Evolutionary conservation across 2,113 vertebrate genomes (phyloP).

Genomic region (Burhinus bistriatus): DNA sequence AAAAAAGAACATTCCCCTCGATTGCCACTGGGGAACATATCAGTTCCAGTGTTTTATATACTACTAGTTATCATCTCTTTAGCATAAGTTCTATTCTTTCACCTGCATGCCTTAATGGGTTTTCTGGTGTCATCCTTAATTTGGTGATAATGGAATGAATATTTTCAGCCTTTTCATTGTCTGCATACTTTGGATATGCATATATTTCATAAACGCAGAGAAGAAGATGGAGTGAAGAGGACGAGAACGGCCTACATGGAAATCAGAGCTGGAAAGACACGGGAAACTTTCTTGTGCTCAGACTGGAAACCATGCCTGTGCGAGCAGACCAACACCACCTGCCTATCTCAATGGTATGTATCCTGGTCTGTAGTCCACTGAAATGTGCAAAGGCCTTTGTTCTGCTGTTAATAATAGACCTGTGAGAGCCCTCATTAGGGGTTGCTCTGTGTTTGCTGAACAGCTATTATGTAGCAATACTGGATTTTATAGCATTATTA

Average conservation of each 20-base stretch:
- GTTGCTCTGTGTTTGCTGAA: not conserved
- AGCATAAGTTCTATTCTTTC: not conserved
- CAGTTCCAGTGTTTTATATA: slow-evolving; percentile 1
- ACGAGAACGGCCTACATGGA: accelerated
- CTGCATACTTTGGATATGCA: not conserved
- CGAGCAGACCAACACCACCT: not conserved
- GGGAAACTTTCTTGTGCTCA: not conserved
- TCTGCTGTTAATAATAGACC: not conserved
- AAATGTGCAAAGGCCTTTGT: not conserved
- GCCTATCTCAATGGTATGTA: no score
- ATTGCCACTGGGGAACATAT: not conserved
- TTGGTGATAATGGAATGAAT: slow-evolving; percentile 16
- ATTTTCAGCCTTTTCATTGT: not conserved
- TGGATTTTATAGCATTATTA: no score
- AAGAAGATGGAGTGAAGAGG: not conserved
- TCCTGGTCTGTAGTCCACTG: no score
- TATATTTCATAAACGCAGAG: not conserved
- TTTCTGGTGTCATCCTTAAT: slow-evolving; percentile 42
- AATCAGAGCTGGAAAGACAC: no score
- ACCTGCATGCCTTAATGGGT: not conserved
- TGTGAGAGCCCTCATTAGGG: no score
- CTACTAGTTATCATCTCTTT: slow-evolving; percentile 15
- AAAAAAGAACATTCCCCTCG: not conserved
- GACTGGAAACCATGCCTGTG: not conserved
- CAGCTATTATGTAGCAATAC: no score